Percentiles rank a stretch among this genome's conserved stretches.
Evolutionary conservation across 2,113 vertebrate species (phyloP).

Genomic region (Speoplatyrhinus poulsoni): DNA sequence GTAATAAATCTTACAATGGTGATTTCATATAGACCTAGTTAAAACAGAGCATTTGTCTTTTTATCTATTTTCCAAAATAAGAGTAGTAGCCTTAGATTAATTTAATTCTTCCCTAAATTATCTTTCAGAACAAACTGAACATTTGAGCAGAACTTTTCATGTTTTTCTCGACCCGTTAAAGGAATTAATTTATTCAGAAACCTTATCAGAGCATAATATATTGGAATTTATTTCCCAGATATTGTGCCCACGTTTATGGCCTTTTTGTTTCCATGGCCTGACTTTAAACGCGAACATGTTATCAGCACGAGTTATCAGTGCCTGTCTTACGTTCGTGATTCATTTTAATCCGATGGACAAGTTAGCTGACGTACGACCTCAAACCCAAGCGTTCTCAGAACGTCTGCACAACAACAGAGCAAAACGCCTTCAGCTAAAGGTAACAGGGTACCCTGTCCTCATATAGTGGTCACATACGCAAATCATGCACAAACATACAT

Average conservation of each 20-base stretch:
- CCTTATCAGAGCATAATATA: conserved; percentile 36
- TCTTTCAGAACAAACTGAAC: too few relatives aligned
- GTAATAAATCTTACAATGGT: conserved; percentile 19
- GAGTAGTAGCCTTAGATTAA: conserved; percentile 29
- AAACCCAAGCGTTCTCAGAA: background rate
- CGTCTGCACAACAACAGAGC: background rate
- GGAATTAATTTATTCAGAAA: conserved; percentile 37
- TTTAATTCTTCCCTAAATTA: conserved; percentile 15
- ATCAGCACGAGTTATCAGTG: conserved; percentile 32
- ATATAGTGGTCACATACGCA: conserved; percentile 61
- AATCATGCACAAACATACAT: conserved; percentile 64
- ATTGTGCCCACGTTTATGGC: conserved; percentile 42
- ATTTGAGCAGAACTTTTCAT: background rate
- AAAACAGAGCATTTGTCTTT: conserved; percentile 29
- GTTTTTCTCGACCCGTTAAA: conserved; percentile 12
- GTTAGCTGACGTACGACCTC: conserved; percentile 6
- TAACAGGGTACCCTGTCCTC: conserved; percentile 63
- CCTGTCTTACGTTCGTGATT: conserved; percentile 28
- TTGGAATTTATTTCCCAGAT: conserved; percentile 43
- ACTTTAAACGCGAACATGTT: conserved; percentile 34
- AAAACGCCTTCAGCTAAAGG: background rate
- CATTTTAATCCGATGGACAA: conserved; percentile 39
- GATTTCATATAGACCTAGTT: conserved; percentile 19
- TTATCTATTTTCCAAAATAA: conserved; percentile 1
- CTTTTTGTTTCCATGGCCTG: conserved; percentile 23